Conservation (phyloP, 2,797 vertebrate genomes). For the Brotula barbata region DNA sequence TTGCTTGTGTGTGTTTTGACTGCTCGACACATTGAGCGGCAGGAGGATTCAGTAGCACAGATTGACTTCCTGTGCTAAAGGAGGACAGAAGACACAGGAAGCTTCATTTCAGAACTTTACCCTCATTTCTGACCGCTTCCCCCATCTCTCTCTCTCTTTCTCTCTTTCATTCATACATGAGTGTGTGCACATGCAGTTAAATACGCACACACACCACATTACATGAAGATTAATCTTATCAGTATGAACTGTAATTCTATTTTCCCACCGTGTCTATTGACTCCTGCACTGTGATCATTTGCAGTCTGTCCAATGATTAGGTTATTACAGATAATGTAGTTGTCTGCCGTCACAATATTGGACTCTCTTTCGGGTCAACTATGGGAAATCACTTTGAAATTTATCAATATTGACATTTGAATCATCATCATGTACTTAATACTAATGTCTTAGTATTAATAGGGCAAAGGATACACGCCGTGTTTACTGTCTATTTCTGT, state of each 20-base stretch:
- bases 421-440: slow-evolving; percentile 75
- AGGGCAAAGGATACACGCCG: slow-evolving; percentile 53
- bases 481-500: slow-evolving; percentile 53
- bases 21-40: slow-evolving; percentile 45
- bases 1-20: slow-evolving; percentile 38
- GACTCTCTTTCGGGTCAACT: slow-evolving; percentile 80
- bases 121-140: slow-evolving; percentile 39
- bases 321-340: slow-evolving; percentile 85
- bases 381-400: slow-evolving; percentile 81
- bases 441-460: slow-evolving; percentile 76
- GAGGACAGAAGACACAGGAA: slow-evolving; percentile 65
- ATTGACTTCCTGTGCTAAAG: slow-evolving; percentile 70
- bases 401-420: slow-evolving; percentile 81
- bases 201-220: slow-evolving; percentile 46
- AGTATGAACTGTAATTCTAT: slow-evolving; percentile 68
- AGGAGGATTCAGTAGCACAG: slow-evolving; percentile 52
- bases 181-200: slow-evolving; percentile 8
- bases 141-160: slow-evolving; percentile 10
- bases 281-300: slow-evolving; percentile 74
- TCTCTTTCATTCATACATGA: slow-evolving; percentile 31
- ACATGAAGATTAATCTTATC: slow-evolving; percentile 72
- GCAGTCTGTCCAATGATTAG: slow-evolving; percentile 75
- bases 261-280: slow-evolving; percentile 73
- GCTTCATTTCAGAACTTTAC: slow-evolving; percentile 61
- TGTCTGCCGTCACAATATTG: slow-evolving; percentile 82